A percentile compares a stretch with the other conserved stretches of the same genome.
These are phyloP conservation scores for Synanthedon formicaeformis DNA, from an alignment of 2,888 invertebrate species.

Conservation along the genomic window DNA sequence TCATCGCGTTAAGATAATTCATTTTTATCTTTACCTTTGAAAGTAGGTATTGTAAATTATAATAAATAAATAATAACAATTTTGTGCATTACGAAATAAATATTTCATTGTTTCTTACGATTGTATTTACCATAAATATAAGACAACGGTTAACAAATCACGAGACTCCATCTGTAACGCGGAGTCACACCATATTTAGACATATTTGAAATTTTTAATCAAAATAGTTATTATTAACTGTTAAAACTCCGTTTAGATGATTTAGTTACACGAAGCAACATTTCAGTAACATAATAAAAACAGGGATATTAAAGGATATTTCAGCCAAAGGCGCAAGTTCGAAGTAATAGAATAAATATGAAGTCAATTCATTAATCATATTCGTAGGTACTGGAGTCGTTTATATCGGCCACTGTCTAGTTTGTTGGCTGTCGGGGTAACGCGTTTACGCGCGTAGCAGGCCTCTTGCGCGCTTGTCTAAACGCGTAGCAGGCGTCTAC, in stretches of 20 bases:
- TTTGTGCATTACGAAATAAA: conserved; percentile 69
- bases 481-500: conserved; percentile 9
- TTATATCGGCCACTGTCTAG: conserved; percentile 54
- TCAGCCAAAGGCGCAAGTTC: conserved; percentile 64
- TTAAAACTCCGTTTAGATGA: conserved; percentile 45
- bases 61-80: conserved; percentile 65
- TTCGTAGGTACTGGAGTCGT: conserved; percentile 60
- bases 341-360: conserved; percentile 67
- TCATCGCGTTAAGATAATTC: conserved; percentile 68
- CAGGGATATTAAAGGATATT: conserved; percentile 59
- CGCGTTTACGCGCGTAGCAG: conserved; percentile 17
- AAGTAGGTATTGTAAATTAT: conserved; percentile 68
- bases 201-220: conserved; percentile 60
- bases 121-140: conserved; percentile 65
- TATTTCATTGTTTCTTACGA: conserved; percentile 69
- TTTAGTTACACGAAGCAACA: conserved; percentile 50
- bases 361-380: conserved; percentile 71
- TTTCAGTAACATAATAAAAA: conserved; percentile 59
- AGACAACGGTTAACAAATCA: conserved; percentile 61
- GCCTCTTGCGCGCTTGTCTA: conserved; percentile 7
- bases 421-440: conserved; percentile 34
- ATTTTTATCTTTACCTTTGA: conserved; percentile 68
- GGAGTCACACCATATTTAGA: conserved; percentile 63
- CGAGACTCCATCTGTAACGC: conserved; percentile 42
- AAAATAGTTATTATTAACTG: conserved; percentile 45